Percentiles rank a stretch among this genome's conserved stretches.
Conservation (phyloP, 2,113 vertebrate species). For the Pollachius pollachius region DNA sequence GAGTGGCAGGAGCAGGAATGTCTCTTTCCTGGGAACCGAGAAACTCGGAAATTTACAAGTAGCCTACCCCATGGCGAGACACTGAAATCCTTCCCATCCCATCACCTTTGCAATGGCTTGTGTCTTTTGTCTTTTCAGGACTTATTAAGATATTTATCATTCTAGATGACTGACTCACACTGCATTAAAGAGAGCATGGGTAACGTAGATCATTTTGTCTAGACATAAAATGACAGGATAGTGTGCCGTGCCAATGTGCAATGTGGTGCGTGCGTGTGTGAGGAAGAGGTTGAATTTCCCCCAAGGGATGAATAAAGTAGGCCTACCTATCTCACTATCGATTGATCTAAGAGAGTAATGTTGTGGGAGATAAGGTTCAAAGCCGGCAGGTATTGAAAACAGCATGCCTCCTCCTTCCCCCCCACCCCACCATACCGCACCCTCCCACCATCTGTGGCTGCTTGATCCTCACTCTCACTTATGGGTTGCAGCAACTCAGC, state of each 20-base stretch:
- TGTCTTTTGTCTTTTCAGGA: background rate
- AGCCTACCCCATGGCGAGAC: background rate
- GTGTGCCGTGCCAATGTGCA: no score
- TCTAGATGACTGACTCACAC: no score
- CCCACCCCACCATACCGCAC: background rate
- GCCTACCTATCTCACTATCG: no score
- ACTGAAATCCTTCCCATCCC: background rate
- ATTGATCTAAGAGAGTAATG: no score
- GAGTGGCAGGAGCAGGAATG: background rate
- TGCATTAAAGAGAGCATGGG: no score
- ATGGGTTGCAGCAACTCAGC: background rate
- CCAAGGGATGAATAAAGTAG: no score
- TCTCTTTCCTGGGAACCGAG: background rate
- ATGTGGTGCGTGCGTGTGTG: background rate
- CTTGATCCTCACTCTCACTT: no score
- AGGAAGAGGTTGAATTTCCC: conserved; percentile 2
- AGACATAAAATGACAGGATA: no score
- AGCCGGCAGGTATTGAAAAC: conserved; percentile 23
- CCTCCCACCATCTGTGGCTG: background rate
- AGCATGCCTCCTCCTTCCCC: conserved; percentile 15
- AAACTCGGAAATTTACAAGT: no score
- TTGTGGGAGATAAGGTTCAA: conserved; percentile 41
- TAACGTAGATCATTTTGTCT: no score
- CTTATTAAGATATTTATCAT: background rate
- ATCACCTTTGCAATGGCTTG: background rate